Conservation (phyloP, 1,140 invertebrate genomes). For the Polypedilum vanderplanki region DNA sequence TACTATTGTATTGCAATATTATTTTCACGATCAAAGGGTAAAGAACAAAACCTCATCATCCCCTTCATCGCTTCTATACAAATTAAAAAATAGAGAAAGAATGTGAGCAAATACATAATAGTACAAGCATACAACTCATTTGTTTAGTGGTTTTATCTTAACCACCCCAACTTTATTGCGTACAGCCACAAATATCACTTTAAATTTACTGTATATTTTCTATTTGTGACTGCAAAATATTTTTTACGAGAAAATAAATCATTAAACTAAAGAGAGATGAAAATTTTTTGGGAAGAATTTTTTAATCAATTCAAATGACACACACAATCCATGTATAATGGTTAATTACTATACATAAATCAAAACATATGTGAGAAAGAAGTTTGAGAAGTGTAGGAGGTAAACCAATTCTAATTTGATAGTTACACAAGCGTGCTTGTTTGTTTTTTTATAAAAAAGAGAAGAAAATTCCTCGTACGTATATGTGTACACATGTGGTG, state of each 20-base stretch:
- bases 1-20: background rate
- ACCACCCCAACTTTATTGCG: background rate
- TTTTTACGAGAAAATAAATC: background rate
- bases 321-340: background rate
- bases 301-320: background rate
- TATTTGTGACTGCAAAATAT: background rate
- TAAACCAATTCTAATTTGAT: too few relatives aligned
- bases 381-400: too few relatives aligned
- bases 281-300: background rate
- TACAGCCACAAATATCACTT: background rate
- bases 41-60: background rate
- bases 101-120: background rate
- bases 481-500: background rate
- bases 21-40: background rate
- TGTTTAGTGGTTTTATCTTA: background rate
- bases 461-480: too few relatives aligned
- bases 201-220: background rate
- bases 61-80: background rate
- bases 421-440: too few relatives aligned
- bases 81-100: background rate
- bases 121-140: background rate
- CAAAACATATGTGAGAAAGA: background rate
- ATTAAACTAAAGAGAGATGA: background rate
- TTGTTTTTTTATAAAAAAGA: too few relatives aligned
- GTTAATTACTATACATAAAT: background rate